These are phyloP conservation scores for Euclidia mi DNA, from an alignment of 2,888 invertebrate genomes.

Conservation along the genomic window DNA sequence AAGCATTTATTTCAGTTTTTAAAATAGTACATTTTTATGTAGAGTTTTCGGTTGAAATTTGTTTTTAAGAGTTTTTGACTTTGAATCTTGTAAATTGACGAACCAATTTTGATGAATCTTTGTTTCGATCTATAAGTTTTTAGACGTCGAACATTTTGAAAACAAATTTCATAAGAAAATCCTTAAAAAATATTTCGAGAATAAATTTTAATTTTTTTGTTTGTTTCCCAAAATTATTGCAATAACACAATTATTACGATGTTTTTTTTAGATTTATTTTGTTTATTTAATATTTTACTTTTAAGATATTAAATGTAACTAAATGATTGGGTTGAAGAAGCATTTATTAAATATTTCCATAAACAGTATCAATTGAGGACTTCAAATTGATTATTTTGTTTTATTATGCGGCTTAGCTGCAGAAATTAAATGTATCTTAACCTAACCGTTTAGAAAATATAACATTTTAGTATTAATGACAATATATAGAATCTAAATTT, in stretches of 20 bases:
- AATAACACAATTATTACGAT: constrained; percentile 7
- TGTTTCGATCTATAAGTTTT: no score
- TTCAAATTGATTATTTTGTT: no score
- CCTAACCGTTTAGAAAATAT: constrained; percentile 1
- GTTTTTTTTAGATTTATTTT: constrained; percentile 16
- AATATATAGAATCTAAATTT: not conserved
- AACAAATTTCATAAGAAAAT: not conserved
- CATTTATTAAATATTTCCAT: not conserved
- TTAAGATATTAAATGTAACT: not conserved
- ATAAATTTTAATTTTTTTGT: not conserved
- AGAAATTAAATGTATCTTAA: constrained; percentile 3
- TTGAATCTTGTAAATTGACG: no score
- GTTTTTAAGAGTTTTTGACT: no score
- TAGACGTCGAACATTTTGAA: no score
- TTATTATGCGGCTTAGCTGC: no score
- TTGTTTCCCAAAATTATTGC: constrained; percentile 4
- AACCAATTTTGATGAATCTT: no score
- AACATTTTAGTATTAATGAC: constrained; percentile 15
- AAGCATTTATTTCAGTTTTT: no score
- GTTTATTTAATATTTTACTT: constrained; percentile 6
- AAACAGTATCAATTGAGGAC: no score
- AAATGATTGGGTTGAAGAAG: not conserved
- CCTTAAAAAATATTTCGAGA: no score
- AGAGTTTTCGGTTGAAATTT: no score
- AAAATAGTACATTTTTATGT: no score